Evolutionary conservation across 2,888 invertebrate genomes (phyloP), one percentile per base, ranked within the genome.

Genomic region (Eledona agricola): DNA sequence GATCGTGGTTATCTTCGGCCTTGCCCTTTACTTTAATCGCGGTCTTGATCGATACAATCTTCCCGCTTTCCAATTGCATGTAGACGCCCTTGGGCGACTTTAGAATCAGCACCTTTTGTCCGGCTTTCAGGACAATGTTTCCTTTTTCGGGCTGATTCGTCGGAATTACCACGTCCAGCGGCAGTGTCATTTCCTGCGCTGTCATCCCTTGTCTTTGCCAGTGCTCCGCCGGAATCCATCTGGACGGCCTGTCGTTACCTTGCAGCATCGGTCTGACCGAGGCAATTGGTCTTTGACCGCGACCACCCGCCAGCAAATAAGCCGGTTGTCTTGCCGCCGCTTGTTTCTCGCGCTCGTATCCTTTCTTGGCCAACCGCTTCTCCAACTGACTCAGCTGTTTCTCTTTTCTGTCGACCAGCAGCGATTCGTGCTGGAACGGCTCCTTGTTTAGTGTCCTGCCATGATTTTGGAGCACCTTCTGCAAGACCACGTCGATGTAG

Each of bases 41-140:
- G 0, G 88, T 89, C 69, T 89, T 86, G 63, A 96, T 94, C 12
- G 96, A 94, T 59, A 96, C 94, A 54, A 96, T 93, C 78, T 95
- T 94, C 15, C 96, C 96, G 63, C 93, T 93, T 70, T 93, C 93
- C 28, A 96, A 78, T 66, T 96, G 91, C 87, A 97, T 92, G 77
- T 96, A 96, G 60, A 96, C 95, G 31, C 96, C 96, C 76, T 96
- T 96, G 0, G 93, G 90, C 3, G 96, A 96, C 74, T 95, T 94
- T 22, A 97, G 81, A 2, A 97, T 93, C 83, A 96, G 89, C 0
- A 97, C 95, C 63, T 93, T 87, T 73, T 96, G 94, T 0, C 96
- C 96, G 0, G 96, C 93, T 71, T 94, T 93, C 37, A 97, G 80
- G 7, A 92, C 90, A 55, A 95, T 94, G 64, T 91, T 92, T 3